Percentiles rank a stretch among this genome's conserved stretches.
These are phyloP conservation scores for Helicoverpa armigera DNA, from an alignment of 1,140 invertebrate genomes.

Conservation along the genomic window DNA sequence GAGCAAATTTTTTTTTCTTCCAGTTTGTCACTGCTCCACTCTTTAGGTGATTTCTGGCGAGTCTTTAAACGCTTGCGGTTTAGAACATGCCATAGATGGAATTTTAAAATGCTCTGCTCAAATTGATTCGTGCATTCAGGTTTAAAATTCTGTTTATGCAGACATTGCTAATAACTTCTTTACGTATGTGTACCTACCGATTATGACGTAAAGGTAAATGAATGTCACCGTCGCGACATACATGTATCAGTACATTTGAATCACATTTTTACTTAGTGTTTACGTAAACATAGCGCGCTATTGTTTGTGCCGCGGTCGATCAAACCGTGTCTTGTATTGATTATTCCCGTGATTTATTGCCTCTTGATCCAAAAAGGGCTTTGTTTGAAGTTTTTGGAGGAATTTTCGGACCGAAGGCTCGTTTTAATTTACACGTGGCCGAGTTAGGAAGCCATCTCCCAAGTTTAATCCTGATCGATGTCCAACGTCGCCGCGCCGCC, in stretches of 20 bases:
- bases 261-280: not conserved
- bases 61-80: slow-evolving; percentile 55
- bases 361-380: slow-evolving; percentile 37
- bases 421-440: slow-evolving; percentile 51
- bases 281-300: slow-evolving; percentile 24
- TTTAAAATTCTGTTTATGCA: slow-evolving; percentile 18
- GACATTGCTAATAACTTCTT: not conserved
- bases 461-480: slow-evolving; percentile 41
- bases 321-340: slow-evolving; percentile 51
- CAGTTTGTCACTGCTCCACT: slow-evolving; percentile 57
- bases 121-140: not conserved
- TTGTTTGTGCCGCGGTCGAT: slow-evolving; percentile 9
- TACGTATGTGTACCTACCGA: not conserved
- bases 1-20: slow-evolving; percentile 63
- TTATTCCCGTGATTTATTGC: slow-evolving; percentile 56
- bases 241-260: slow-evolving; percentile 25
- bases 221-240: not conserved
- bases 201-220: slow-evolving; percentile 7
- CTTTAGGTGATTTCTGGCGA: slow-evolving; percentile 58
- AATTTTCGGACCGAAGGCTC: slow-evolving; percentile 44
- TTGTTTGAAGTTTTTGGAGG: slow-evolving; percentile 55
- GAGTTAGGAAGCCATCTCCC: slow-evolving; percentile 61
- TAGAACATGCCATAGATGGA: slow-evolving; percentile 55
- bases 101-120: slow-evolving; percentile 59
- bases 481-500: slow-evolving; percentile 16